phyloP scores from a whole-genome alignment of 2,888 invertebrate genomes.

The Sarcophaga carnaria region DNA sequence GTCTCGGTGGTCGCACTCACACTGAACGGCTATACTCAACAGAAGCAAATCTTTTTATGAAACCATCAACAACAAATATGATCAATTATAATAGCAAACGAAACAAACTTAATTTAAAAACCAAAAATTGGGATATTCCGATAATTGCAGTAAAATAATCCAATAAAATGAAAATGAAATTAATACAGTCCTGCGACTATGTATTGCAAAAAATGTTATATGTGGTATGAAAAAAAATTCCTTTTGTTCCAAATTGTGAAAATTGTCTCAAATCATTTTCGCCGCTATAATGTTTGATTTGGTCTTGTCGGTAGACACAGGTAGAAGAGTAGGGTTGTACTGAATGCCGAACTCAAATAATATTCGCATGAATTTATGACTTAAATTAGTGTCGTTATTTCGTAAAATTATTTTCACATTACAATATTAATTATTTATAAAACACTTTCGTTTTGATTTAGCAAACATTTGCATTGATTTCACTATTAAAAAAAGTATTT shows the following conservation, averaged over 20 bases:
- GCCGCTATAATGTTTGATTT: slow-evolving; percentile 64
- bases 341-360: slow-evolving; percentile 55
- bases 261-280: slow-evolving; percentile 69
- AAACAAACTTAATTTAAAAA: slow-evolving; percentile 31
- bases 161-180: slow-evolving; percentile 33
- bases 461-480: slow-evolving; percentile 57
- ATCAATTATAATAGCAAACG: slow-evolving; percentile 31
- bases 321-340: slow-evolving; percentile 49
- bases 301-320: slow-evolving; percentile 58
- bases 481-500: slow-evolving; percentile 51
- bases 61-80: slow-evolving; percentile 16
- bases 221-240: slow-evolving; percentile 50
- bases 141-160: slow-evolving; percentile 37
- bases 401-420: slow-evolving; percentile 40
- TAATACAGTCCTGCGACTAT: slow-evolving; percentile 37
- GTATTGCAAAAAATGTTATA: slow-evolving; percentile 37
- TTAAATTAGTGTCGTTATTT: slow-evolving; percentile 42
- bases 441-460: slow-evolving; percentile 38
- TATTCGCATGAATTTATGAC: slow-evolving; percentile 61
- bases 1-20: too few relatives aligned
- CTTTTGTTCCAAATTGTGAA: slow-evolving; percentile 49
- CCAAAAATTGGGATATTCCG: slow-evolving; percentile 39
- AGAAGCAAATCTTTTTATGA: slow-evolving; percentile 11
- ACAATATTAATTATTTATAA: slow-evolving; percentile 23
- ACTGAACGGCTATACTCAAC: too few relatives aligned